Conservation (phyloP, 2,113 vertebrate species). For the Calidris pygmaea region DNA sequence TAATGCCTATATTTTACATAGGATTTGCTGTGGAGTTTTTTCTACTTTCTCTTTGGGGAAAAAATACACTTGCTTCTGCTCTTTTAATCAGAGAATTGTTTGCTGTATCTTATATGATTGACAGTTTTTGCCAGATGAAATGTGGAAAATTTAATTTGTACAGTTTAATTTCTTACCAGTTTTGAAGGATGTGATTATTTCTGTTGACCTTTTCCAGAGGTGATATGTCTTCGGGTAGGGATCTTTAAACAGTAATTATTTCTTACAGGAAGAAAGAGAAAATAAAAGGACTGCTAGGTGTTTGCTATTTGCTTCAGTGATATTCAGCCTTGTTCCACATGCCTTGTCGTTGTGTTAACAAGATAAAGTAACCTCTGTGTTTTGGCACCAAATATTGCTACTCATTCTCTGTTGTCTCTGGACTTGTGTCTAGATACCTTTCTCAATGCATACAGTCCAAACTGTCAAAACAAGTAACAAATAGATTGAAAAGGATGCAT, state of each 20-base stretch:
- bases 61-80: background rate
- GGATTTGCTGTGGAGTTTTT: background rate
- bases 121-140: background rate
- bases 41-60: background rate
- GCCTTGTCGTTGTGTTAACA: background rate
- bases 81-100: background rate
- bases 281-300: background rate
- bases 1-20: background rate
- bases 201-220: background rate
- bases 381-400: background rate
- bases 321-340: background rate
- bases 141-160: background rate
- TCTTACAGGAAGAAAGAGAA: background rate
- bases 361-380: background rate
- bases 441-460: rapidly evolving
- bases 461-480: background rate
- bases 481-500: background rate
- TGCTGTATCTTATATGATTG: background rate
- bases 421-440: background rate
- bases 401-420: background rate
- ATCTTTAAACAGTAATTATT: background rate
- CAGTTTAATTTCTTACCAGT: background rate
- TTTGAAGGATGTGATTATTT: background rate
- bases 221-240: background rate
- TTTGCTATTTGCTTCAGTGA: background rate